phyloP scores from a whole-genome alignment of 2,888 invertebrate genomes.

The Perizoma affinitatum region DNA sequence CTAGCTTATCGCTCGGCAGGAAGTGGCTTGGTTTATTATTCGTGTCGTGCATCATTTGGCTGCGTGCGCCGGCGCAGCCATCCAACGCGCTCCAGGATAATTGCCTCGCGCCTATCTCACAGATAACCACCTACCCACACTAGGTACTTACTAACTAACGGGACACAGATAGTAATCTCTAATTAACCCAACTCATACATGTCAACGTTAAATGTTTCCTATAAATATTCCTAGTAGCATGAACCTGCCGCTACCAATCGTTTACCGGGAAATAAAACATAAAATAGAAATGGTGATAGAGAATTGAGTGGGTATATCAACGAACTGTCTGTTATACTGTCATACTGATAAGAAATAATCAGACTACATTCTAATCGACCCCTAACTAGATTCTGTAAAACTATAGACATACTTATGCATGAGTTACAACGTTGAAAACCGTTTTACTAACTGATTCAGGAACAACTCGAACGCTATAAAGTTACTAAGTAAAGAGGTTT shows the following conservation, averaged over 20 bases:
- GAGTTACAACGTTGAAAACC: background rate
- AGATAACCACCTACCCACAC: constrained; percentile 33
- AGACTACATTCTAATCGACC: constrained; percentile 41
- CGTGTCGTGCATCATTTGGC: constrained; percentile 78
- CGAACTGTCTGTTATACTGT: constrained; percentile 42
- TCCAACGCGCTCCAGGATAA: constrained; percentile 64
- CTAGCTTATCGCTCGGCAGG: constrained; percentile 79
- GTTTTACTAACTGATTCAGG: background rate
- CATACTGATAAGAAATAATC: constrained; percentile 49
- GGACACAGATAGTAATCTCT: constrained; percentile 69
- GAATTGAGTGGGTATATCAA: constrained; percentile 45
- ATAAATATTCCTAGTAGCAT: constrained; percentile 44
- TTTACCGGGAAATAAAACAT: constrained; percentile 20
- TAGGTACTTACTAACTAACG: constrained; percentile 65
- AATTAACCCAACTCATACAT: constrained; percentile 64
- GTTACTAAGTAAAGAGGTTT: constrained; percentile 30
- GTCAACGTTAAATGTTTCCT: constrained; percentile 47
- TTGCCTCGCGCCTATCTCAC: constrained; percentile 51
- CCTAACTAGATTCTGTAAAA: constrained; percentile 34
- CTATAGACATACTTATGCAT: constrained; percentile 12
- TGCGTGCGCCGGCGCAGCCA: constrained; percentile 66
- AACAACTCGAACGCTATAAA: background rate
- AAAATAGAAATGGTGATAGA: constrained; percentile 31
- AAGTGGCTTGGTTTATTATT: constrained; percentile 83
- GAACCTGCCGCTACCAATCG: constrained; percentile 51